Conservation (phyloP, 2,113 vertebrate genomes). For the Zapus hudsonius region DNA sequence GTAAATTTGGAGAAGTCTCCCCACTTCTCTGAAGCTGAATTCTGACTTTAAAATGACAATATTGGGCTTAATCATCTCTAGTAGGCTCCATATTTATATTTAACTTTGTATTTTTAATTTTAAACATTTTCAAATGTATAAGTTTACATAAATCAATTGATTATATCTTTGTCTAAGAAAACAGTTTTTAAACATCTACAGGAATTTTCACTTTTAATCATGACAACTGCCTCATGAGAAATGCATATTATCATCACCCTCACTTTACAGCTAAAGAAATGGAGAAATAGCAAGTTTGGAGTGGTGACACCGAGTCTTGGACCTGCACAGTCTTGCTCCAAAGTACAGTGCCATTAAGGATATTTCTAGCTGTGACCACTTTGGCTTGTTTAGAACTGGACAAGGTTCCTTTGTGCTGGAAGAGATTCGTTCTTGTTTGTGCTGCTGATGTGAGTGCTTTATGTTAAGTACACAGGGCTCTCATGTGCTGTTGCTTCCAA, state of each 20-base stretch:
- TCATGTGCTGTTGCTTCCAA: not conserved
- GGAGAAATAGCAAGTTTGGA: not conserved
- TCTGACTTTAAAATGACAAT: not conserved
- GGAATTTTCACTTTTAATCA: not conserved
- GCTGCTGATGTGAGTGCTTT: not conserved
- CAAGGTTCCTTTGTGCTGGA: not conserved
- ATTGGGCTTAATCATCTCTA: not conserved
- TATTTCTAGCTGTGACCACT: not conserved
- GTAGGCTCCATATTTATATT: not conserved
- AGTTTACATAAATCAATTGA: constrained; percentile 1
- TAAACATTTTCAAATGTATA: constrained; percentile 13
- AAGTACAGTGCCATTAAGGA: not conserved
- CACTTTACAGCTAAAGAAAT: not conserved
- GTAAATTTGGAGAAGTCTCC: not conserved
- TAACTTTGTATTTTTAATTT: not conserved
- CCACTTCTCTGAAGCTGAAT: not conserved
- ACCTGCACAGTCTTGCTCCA: not conserved
- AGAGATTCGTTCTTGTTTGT: constrained; percentile 29
- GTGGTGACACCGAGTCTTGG: not conserved
- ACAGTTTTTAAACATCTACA: not conserved
- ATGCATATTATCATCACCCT: not conserved
- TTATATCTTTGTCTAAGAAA: not conserved
- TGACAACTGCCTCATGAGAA: not conserved
- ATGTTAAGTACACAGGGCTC: not conserved
- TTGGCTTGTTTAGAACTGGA: not conserved